Evolutionary conservation across 2,113 vertebrate species (phyloP).

Genomic region (Fulica atra): DNA sequence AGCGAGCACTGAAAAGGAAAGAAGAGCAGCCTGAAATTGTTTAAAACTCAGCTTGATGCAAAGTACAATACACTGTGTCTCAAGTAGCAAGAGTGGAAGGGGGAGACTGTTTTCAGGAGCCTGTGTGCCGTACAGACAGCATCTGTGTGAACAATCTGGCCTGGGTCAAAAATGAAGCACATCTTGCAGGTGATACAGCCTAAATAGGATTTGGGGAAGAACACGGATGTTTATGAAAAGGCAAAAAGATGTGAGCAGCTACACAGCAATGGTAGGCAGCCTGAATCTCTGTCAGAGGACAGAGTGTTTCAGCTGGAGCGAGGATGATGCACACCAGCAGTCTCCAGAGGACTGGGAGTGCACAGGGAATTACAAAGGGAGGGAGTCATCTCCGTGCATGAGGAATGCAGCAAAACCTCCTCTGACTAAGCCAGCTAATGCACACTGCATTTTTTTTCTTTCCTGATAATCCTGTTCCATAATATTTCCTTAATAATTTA

Average conservation of each 20-base stretch:
- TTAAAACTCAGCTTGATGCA: not conserved
- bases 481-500: constrained; percentile 46
- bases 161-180: not conserved
- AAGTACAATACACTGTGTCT: not conserved
- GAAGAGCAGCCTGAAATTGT: not conserved
- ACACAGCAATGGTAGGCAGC: not conserved
- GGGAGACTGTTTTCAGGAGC: not conserved
- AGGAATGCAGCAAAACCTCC: constrained; percentile 65
- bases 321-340: constrained; percentile 37
- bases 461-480: constrained; percentile 51
- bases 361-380: constrained; percentile 56
- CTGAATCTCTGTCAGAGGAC: not conserved
- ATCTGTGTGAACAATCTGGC: not conserved
- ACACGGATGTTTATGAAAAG: not conserved
- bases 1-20: not conserved
- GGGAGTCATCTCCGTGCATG: constrained; percentile 14
- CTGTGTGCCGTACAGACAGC: rapidly evolving
- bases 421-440: constrained; percentile 38
- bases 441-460: not conserved
- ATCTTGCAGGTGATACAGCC: not conserved
- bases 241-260: not conserved
- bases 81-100: not conserved
- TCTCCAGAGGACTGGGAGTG: constrained; percentile 30
- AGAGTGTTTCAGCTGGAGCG: not conserved
- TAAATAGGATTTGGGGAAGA: not conserved